phyloP scores from a whole-genome alignment of 2,888 invertebrate genomes.

The Oxytorus armatus region DNA sequence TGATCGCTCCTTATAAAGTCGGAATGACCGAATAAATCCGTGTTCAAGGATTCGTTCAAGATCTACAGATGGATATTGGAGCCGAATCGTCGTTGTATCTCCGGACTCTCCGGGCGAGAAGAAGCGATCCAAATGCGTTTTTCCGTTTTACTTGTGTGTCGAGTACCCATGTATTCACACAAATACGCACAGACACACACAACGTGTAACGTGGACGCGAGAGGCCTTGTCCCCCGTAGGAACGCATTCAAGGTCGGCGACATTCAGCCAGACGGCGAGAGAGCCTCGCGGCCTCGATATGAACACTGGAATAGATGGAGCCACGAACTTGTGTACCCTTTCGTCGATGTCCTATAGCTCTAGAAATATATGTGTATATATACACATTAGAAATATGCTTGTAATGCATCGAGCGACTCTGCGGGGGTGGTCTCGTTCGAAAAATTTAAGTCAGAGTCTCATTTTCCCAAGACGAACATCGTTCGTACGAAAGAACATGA shows the following conservation, averaged over 20 bases:
- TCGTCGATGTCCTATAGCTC: constrained; percentile 9
- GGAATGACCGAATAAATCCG: constrained; percentile 16
- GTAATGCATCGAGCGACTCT: constrained; percentile 5
- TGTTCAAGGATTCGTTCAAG: constrained; percentile 17
- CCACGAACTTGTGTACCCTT: constrained; percentile 69
- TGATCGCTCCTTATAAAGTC: constrained; percentile 51
- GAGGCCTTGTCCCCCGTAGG: constrained; percentile 77
- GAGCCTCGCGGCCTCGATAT: constrained; percentile 59
- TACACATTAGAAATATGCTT: constrained; percentile 7
- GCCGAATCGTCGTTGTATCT: constrained; percentile 27
- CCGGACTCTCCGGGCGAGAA: constrained; percentile 33
- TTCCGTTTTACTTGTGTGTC: neutral
- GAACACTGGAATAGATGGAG: constrained; percentile 71
- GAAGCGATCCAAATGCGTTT: constrained; percentile 23
- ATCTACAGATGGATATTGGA: constrained; percentile 45
- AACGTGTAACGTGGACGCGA: constrained; percentile 74
- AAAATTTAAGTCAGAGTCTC: constrained; percentile 19
- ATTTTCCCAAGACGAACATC: constrained; percentile 4
- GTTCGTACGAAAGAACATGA: constrained; percentile 30
- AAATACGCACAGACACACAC: constrained; percentile 58
- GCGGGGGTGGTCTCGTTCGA: constrained; percentile 33
- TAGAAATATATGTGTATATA: constrained; percentile 13
- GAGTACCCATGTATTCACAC: constrained; percentile 6
- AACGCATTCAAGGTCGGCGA: constrained; percentile 82
- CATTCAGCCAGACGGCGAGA: constrained; percentile 72